Evolutionary conservation across 2,888 invertebrate species (phyloP).

Genomic region (Rambutsinella grinnellia): DNA sequence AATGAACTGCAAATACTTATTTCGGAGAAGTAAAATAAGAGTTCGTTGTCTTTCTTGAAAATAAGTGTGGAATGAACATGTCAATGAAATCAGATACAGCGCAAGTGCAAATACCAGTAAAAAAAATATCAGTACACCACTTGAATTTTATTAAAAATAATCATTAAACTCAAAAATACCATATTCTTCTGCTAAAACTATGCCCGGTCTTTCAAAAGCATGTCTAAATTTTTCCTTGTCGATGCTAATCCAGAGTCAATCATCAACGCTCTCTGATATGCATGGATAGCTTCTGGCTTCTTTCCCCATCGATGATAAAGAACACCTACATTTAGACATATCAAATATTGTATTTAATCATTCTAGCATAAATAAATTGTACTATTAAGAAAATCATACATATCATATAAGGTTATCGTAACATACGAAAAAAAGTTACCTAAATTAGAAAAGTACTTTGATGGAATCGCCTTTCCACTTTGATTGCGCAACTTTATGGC

Average conservation of each 20-base stretch:
- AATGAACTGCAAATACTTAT: no score
- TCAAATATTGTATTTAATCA: no score
- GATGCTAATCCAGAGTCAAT: constrained; percentile 80
- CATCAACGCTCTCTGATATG: constrained; percentile 82
- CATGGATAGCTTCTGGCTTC: constrained; percentile 78
- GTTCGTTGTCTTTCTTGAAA: no score
- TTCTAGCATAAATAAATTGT: no score
- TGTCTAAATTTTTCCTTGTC: constrained; percentile 77
- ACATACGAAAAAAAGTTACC: constrained; percentile 73
- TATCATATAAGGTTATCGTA: not conserved
- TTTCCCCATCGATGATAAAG: constrained; percentile 94
- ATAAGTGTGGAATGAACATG: no score
- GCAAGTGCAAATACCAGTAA: not conserved
- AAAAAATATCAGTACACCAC: not conserved
- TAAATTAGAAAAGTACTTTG: constrained; percentile 89
- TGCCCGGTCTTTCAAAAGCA: constrained; percentile 21
- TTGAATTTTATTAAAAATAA: not conserved
- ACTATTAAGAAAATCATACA: not conserved
- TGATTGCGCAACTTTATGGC: constrained; percentile 76
- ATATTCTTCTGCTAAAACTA: not conserved
- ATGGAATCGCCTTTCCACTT: constrained; percentile 71
- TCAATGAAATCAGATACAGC: no score
- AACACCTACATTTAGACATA: constrained; percentile 82
- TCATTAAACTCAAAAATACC: not conserved
- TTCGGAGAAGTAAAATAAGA: no score